A percentile compares a stretch with the other conserved stretches of the same genome.
Evolutionary conservation across 2,888 invertebrate genomes (phyloP).

Genomic region (Boloria euphrosyne): DNA sequence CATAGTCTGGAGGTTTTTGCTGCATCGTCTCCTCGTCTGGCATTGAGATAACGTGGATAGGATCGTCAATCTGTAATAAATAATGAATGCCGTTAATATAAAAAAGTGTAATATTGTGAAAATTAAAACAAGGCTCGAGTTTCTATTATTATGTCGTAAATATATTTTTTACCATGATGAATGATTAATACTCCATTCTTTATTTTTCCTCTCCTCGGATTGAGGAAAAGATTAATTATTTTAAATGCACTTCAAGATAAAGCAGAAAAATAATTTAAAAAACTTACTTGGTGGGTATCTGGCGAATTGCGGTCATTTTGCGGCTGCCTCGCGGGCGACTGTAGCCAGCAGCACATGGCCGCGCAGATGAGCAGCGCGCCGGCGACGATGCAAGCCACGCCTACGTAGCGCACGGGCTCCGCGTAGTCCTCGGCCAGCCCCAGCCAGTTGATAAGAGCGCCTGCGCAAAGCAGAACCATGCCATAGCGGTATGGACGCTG

Average conservation of each 20-base stretch:
- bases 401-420: slow-evolving; percentile 87
- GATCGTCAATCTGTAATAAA: slow-evolving; percentile 83
- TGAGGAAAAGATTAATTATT: no score
- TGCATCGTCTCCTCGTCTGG: slow-evolving; percentile 82
- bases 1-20: slow-evolving; percentile 88
- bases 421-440: slow-evolving; percentile 88
- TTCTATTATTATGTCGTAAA: no score
- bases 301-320: slow-evolving; percentile 70
- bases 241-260: not conserved
- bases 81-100: slow-evolving; percentile 24
- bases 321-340: slow-evolving; percentile 75
- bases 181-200: no score
- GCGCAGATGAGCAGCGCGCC: slow-evolving; percentile 87
- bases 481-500: slow-evolving; percentile 88
- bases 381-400: slow-evolving; percentile 88
- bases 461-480: slow-evolving; percentile 87
- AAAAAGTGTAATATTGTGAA: not conserved
- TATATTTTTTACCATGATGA: no score
- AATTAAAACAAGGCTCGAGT: no score
- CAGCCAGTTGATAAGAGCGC: slow-evolving; percentile 88
- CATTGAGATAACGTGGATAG: slow-evolving; percentile 85
- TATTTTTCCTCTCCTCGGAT: no score
- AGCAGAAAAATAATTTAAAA: not conserved
- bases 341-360: slow-evolving; percentile 89
- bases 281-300: slow-evolving; percentile 75